phyloP scores from a whole-genome alignment of 2,113 vertebrate genomes.

The Semicossyphus pulcher region DNA sequence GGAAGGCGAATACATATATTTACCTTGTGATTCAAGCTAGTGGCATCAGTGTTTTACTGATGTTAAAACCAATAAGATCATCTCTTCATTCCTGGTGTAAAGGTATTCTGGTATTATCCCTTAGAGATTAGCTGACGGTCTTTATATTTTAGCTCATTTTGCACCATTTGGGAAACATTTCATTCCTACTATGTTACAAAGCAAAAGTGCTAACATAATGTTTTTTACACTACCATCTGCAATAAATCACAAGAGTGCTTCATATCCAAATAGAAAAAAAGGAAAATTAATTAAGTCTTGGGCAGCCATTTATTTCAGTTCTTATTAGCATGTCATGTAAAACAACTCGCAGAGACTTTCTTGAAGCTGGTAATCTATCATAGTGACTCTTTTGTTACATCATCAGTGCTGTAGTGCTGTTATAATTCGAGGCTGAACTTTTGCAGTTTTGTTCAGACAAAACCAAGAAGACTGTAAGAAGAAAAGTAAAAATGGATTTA shows the following conservation, averaged over 20 bases:
- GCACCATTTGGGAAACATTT: not conserved
- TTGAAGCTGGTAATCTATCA: conserved; percentile 4
- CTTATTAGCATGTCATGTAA: not conserved
- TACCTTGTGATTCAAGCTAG: not conserved
- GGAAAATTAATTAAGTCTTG: too few species aligned
- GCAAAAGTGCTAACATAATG: too few species aligned
- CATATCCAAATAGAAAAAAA: too few species aligned
- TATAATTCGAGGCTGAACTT: too few species aligned
- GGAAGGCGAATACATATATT: conserved; percentile 5
- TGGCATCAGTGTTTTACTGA: not conserved
- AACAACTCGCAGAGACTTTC: not conserved
- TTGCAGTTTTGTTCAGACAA: too few species aligned
- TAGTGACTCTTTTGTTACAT: not conserved
- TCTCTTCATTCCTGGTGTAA: too few species aligned
- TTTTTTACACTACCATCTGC: too few species aligned
- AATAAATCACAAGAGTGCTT: too few species aligned
- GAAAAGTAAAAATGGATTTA: too few species aligned
- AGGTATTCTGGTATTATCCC: not conserved
- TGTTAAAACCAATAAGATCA: not conserved
- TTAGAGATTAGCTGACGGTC: not conserved
- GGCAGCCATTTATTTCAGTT: not conserved
- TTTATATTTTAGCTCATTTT: conserved; percentile 3
- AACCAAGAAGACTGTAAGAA: too few species aligned
- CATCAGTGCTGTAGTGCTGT: too few species aligned
- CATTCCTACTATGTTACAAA: too few species aligned